Conservation (phyloP, 2,797 vertebrate species). For the Carapus acus region DNA sequence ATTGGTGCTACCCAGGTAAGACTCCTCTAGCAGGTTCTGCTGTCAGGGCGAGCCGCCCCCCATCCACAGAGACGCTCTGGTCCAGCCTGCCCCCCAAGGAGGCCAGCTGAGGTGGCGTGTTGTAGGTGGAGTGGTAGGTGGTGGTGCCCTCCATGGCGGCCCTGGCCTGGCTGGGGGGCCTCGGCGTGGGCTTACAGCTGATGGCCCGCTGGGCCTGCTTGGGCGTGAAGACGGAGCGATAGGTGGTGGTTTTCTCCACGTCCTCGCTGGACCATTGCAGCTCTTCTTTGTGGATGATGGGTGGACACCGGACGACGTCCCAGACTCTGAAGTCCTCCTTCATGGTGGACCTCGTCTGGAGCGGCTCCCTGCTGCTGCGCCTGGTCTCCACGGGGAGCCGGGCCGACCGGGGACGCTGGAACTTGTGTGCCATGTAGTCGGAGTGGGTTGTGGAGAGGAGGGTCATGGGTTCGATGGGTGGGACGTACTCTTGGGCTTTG, state of each 20-base stretch:
- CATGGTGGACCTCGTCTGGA: slow-evolving; percentile 7
- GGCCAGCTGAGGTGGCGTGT: background rate
- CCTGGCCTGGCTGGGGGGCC: background rate
- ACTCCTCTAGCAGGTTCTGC: background rate
- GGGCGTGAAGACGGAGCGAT: background rate
- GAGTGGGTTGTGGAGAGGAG: slow-evolving; percentile 19
- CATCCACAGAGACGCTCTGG: slow-evolving; percentile 6
- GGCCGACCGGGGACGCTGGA: background rate
- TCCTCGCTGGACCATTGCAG: background rate
- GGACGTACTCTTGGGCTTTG: slow-evolving; percentile 4
- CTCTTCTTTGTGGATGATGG: background rate
- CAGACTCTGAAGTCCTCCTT: slow-evolving; percentile 26
- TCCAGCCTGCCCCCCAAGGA: background rate
- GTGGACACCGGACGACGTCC: background rate
- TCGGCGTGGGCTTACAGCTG: slow-evolving; percentile 4
- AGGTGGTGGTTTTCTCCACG: slow-evolving; percentile 11
- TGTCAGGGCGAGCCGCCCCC: background rate
- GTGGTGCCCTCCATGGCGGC: background rate
- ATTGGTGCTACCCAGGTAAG: slow-evolving; percentile 2
- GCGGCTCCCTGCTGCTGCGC: slow-evolving; percentile 4
- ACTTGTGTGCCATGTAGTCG: slow-evolving; percentile 14
- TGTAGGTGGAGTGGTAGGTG: background rate
- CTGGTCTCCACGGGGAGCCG: background rate
- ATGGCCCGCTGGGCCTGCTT: slow-evolving; percentile 1
- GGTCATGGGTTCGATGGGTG: background rate